Percentiles rank a stretch among this genome's conserved stretches.
Evolutionary conservation across 2,888 invertebrate genomes (phyloP).

Genomic region (Cetonia aurata): DNA sequence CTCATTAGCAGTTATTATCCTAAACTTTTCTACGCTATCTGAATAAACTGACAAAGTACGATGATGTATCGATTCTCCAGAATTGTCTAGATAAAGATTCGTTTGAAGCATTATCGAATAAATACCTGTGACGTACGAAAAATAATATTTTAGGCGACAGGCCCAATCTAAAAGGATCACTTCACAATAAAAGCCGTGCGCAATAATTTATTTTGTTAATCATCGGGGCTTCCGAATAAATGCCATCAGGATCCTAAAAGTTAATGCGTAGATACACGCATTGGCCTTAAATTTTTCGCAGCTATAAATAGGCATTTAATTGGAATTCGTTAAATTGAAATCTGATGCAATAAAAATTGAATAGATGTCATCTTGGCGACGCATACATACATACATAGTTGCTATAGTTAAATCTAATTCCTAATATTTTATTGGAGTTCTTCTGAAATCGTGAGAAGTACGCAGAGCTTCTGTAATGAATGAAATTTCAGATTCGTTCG

Average conservation of each 20-base stretch:
- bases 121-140: not conserved
- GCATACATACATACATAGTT: not conserved
- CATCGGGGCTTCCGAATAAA: not conserved
- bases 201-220: constrained; percentile 10
- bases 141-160: not conserved
- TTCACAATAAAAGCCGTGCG: not conserved
- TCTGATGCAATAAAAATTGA: constrained; percentile 20
- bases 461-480: not conserved
- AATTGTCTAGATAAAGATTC: too few species aligned
- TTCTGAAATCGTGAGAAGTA: too few species aligned
- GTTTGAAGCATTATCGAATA: not conserved
- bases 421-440: too few species aligned
- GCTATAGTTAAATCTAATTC: too few species aligned
- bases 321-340: constrained; percentile 15
- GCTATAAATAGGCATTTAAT: constrained; percentile 16
- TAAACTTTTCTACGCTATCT: too few species aligned
- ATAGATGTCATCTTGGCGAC: constrained; percentile 10
- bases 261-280: not conserved
- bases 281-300: not conserved
- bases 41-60: too few species aligned
- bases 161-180: constrained; percentile 8
- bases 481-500: not conserved
- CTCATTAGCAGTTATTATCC: too few species aligned
- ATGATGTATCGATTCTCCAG: too few species aligned
- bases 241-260: not conserved